Evolutionary conservation across 2,888 invertebrate species (phyloP), one percentile per base, ranked within the genome.

Genomic region (Lochmaea crataegi): DNA sequence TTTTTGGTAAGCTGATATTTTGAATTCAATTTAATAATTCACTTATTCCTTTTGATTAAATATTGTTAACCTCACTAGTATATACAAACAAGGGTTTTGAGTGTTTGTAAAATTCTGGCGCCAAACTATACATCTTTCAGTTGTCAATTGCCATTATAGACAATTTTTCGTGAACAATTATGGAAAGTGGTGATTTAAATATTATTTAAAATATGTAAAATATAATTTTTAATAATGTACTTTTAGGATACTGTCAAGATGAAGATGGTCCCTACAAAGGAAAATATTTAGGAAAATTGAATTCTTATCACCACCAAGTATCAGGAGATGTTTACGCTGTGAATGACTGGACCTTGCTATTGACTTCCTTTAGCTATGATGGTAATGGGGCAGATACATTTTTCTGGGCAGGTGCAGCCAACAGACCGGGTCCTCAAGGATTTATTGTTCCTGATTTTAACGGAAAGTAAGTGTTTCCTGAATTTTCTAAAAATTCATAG

Each of bases 251-350:
- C 14, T 79, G 80, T 70, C 86, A 89, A 79, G 92, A 94, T 68
- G 92, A 92, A 58, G 92, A 92, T 51, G 93, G 92, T 0, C 93
- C 93, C 6, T 95, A 95, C 84, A 90, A 89, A 74, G 96, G 96
- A 65, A 94, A 93, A 86, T 91, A 91, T 80, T 88, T 97, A 71
- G 96, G 96, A 7, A 94, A 94, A 87, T 87, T 97, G 60, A 96
- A 96, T 87, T 94, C 96, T 0, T 96, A 96, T 84, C 96, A 96
- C 86, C 96, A 97, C 85, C 96, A 95, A 90, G 96, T 96, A 0
- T 92, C 94, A 0, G 96, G 96, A 6, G 94, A 95, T 79, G 93
- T 97, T 71, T 96, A 94, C 85, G 96, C 96, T 0, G 94, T 96
- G 2, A 94, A 97, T 84, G 94, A 95, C 81, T 94, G 90, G 85